Evolutionary conservation across 1,140 invertebrate species (phyloP).

Genomic region (Pseudomyrmex pallidus): DNA sequence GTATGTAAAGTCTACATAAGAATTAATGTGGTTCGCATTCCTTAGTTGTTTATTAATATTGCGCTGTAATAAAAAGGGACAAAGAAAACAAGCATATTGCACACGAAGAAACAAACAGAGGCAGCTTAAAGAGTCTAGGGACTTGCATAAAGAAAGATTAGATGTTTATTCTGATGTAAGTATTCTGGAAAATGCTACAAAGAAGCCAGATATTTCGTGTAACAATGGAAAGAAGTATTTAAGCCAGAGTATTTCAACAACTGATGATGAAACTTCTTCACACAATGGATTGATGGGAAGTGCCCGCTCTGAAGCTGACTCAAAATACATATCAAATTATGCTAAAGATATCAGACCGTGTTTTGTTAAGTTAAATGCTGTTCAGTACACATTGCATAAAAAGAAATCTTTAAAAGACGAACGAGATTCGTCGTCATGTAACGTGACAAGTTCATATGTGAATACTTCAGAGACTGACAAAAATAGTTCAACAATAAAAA

Average conservation of each 20-base stretch:
- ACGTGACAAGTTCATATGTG: background rate
- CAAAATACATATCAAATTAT: background rate
- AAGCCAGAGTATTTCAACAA: background rate
- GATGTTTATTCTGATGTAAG: background rate
- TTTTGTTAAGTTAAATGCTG: conserved; percentile 46
- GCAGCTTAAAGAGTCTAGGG: background rate
- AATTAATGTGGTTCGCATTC: background rate
- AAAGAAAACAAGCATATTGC: background rate
- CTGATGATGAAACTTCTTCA: background rate
- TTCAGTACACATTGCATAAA: background rate
- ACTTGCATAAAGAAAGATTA: background rate
- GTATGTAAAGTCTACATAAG: conserved; percentile 1
- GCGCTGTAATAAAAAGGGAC: conserved; percentile 13
- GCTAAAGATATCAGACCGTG: conserved; percentile 41
- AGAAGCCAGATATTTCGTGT: background rate
- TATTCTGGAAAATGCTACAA: background rate
- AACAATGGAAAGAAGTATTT: background rate
- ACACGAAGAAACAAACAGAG: conserved; percentile 4
- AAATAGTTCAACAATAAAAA: conserved; percentile 2
- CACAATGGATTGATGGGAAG: background rate
- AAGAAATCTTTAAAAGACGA: background rate
- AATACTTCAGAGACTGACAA: conserved; percentile 1
- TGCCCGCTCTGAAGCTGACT: background rate
- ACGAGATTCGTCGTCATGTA: background rate
- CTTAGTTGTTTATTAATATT: conserved; percentile 11